phyloP scores from a whole-genome alignment of 2,888 invertebrate genomes.

The Stenotaenia linearis region DNA sequence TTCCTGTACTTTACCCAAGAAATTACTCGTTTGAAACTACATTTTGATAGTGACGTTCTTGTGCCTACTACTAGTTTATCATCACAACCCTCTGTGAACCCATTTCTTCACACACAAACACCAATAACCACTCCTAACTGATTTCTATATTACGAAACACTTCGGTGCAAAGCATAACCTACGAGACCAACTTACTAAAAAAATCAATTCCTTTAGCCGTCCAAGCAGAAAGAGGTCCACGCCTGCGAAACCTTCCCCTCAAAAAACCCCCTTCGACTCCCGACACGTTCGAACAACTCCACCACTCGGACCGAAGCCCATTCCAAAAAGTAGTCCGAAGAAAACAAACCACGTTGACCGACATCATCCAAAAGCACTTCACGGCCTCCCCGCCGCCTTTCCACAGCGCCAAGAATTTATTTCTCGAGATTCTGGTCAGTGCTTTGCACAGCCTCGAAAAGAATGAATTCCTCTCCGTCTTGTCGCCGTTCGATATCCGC shows the following conservation, averaged over 20 bases:
- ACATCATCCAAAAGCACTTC: background rate
- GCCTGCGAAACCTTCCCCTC: constrained; percentile 42
- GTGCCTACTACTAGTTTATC: too few species aligned
- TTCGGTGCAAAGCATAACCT: too few species aligned
- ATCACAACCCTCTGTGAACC: too few species aligned
- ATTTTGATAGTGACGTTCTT: too few species aligned
- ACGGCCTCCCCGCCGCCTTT: too few species aligned
- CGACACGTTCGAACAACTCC: background rate
- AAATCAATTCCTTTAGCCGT: constrained; percentile 56
- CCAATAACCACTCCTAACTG: too few species aligned
- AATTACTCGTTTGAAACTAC: too few species aligned
- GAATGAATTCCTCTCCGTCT: constrained; percentile 42
- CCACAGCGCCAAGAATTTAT: constrained; percentile 20
- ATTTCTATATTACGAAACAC: too few species aligned
- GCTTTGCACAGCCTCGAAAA: constrained; percentile 41
- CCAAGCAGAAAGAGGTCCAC: constrained; percentile 75
- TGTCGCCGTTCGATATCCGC: constrained; percentile 41
- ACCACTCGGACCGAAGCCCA: background rate
- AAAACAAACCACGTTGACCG: background rate
- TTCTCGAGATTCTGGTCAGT: constrained; percentile 41
- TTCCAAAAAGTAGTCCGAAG: background rate
- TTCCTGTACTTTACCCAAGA: too few species aligned
- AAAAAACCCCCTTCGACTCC: background rate
- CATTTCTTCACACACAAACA: too few species aligned
- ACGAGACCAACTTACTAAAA: too few species aligned